A percentile compares a stretch with the other conserved stretches of the same genome.
Conservation (phyloP, 2,113 vertebrate genomes). For the Chiloscyllium plagiosum region DNA sequence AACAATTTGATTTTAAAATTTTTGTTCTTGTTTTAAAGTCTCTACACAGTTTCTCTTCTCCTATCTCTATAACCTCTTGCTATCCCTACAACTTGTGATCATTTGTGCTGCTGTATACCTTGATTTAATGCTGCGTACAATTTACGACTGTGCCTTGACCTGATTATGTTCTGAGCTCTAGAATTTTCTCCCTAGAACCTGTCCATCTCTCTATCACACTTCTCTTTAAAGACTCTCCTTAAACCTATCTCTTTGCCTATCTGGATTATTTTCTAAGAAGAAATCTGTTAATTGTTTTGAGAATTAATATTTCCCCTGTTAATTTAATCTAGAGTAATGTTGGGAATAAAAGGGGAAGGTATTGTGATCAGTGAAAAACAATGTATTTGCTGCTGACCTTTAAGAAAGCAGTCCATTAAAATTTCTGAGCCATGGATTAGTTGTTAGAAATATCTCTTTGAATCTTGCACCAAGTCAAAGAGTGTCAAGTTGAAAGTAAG, state of each 20-base stretch:
- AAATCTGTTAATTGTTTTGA: neutral
- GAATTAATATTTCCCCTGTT: neutral
- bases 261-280: neutral
- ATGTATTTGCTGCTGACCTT: too few relatives aligned
- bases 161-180: neutral
- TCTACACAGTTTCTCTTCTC: neutral
- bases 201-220: neutral
- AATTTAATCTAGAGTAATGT: neutral
- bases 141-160: neutral
- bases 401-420: too few relatives aligned
- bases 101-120: neutral
- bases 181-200: neutral
- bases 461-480: too few relatives aligned
- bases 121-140: neutral
- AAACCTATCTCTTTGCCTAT: neutral
- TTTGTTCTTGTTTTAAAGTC: neutral
- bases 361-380: too few relatives aligned
- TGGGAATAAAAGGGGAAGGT: neutral
- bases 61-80: neutral
- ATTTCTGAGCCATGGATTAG: too few relatives aligned
- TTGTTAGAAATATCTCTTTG: too few relatives aligned
- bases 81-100: neutral
- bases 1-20: neutral
- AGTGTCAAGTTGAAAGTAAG: too few relatives aligned
- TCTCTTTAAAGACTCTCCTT: neutral